Evolutionary conservation across 2,113 vertebrate species (phyloP).

Genomic region (Anolis sagrei): DNA sequence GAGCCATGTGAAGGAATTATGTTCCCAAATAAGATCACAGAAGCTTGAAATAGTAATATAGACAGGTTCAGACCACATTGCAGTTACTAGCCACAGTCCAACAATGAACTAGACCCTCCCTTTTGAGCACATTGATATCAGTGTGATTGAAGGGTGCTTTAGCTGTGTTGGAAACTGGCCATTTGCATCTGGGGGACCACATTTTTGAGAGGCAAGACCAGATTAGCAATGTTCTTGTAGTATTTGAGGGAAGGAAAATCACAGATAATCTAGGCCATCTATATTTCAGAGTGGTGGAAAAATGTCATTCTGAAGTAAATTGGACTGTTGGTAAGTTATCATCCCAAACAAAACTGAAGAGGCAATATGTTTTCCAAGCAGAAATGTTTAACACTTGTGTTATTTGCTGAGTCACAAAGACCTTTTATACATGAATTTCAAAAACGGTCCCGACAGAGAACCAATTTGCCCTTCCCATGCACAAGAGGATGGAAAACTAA

Average conservation of each 20-base stretch:
- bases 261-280: neutral
- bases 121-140: neutral
- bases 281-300: slow-evolving; percentile 40
- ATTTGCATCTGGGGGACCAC: neutral
- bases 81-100: neutral
- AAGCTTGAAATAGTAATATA: neutral
- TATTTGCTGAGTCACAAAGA: neutral
- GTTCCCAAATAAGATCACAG: neutral
- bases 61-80: neutral
- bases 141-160: neutral
- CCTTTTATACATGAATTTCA: neutral
- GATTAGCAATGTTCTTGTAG: slow-evolving; percentile 1
- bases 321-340: neutral
- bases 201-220: neutral
- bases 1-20: neutral
- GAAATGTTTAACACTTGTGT: slow-evolving; percentile 2
- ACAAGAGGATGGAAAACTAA: slow-evolving; percentile 8
- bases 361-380: neutral
- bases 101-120: neutral
- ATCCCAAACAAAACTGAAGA: neutral
- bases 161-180: neutral
- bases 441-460: neutral
- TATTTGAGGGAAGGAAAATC: neutral
- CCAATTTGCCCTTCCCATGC: slow-evolving; percentile 25
- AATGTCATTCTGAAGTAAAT: slow-evolving; percentile 16